These are phyloP conservation scores for Platysternon megacephalum DNA, from an alignment of 2,113 vertebrate genomes.

Conservation along the genomic window DNA sequence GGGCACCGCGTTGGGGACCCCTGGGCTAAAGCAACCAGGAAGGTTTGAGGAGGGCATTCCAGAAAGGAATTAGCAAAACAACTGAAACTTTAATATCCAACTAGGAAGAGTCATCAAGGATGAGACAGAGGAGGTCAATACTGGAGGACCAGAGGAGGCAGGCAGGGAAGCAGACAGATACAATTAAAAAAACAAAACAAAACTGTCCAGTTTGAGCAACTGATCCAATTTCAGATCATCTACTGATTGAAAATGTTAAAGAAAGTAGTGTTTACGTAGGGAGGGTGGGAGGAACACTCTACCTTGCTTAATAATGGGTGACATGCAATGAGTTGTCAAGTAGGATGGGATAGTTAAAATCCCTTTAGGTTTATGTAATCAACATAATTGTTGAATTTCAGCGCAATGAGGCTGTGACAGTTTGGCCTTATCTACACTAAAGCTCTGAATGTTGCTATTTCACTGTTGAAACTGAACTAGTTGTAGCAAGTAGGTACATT, in stretches of 20 bases:
- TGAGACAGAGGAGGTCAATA: not conserved
- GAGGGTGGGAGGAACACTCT: not conserved
- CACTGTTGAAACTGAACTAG: not conserved
- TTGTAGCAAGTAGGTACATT: not conserved
- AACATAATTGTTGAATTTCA: not conserved
- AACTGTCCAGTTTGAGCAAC: not conserved
- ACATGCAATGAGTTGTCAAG: not conserved
- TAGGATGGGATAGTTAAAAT: accelerated
- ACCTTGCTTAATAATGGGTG: not conserved
- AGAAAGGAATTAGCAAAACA: slow-evolving; percentile 36
- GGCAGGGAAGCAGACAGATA: not conserved
- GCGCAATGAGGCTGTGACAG: accelerated
- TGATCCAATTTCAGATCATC: not conserved
- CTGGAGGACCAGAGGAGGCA: not conserved
- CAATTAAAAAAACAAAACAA: not conserved
- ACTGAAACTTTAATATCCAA: not conserved
- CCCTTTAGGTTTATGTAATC: not conserved
- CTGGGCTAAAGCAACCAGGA: slow-evolving; percentile 44
- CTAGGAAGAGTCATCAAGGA: not conserved
- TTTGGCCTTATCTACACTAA: not conserved
- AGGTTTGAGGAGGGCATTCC: slow-evolving; percentile 23
- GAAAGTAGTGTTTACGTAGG: not conserved
- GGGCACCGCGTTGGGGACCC: no score
- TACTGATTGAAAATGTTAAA: not conserved
- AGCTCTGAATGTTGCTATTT: not conserved